Evolutionary conservation across 2,888 invertebrate species (phyloP).

Genomic region (Drosophila barbarae): DNA sequence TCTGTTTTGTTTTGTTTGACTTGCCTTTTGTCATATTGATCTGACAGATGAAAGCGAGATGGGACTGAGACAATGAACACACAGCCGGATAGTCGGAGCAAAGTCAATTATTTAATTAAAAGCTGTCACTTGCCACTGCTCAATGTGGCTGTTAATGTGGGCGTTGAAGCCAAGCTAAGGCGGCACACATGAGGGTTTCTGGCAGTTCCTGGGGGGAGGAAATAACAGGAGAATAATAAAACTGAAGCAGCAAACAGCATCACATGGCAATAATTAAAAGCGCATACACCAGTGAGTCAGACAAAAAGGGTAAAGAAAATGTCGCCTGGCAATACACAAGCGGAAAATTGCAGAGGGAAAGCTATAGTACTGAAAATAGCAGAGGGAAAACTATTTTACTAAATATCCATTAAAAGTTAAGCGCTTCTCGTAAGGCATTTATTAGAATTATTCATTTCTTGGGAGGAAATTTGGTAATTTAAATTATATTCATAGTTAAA

Average conservation of each 20-base stretch:
- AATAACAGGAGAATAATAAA: constrained; percentile 37
- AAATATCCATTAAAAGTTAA: not conserved
- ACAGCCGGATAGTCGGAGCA: constrained; percentile 19
- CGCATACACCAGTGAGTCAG: constrained; percentile 47
- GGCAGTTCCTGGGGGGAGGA: not conserved
- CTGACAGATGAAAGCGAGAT: constrained; percentile 49
- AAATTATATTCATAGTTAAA: too few species aligned
- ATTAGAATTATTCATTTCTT: not conserved
- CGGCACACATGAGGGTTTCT: constrained; percentile 25
- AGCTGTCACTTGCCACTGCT: constrained; percentile 58
- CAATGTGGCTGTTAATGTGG: constrained; percentile 47
- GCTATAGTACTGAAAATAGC: constrained; percentile 8
- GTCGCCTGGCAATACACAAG: constrained; percentile 6
- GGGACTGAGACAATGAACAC: constrained; percentile 15
- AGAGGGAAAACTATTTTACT: not conserved
- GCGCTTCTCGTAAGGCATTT: not conserved
- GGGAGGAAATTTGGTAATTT: not conserved
- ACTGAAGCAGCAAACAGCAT: constrained; percentile 36
- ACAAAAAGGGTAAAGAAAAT: constrained; percentile 5
- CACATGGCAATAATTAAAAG: constrained; percentile 63
- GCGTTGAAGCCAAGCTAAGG: constrained; percentile 16
- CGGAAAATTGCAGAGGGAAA: constrained; percentile 1
- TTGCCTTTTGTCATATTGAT: constrained; percentile 20
- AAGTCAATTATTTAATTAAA: constrained; percentile 72
- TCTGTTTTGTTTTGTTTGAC: constrained; percentile 4